A percentile compares a stretch with the other conserved stretches of the same genome.
Conservation (phyloP, 2,888 invertebrate species). For the Gari tellinella region DNA sequence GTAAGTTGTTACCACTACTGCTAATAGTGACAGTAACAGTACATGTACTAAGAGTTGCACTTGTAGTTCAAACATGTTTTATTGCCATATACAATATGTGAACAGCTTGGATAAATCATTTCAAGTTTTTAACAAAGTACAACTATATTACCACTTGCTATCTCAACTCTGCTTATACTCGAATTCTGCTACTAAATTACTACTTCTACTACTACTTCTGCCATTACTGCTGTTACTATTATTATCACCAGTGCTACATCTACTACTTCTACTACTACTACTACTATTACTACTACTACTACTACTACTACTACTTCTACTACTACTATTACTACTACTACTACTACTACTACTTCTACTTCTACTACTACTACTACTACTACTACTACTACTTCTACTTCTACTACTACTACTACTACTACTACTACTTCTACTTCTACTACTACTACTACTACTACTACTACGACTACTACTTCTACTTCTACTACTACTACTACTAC, state of each 20-base stretch:
- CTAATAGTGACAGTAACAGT: too few relatives aligned
- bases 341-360: conserved; percentile 12
- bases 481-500: conserved; percentile 28
- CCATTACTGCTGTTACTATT: background rate
- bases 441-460: conserved; percentile 27
- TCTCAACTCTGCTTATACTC: too few relatives aligned
- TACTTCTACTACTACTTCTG: background rate
- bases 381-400: conserved; percentile 15
- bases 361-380: conserved; percentile 19
- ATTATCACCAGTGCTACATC: background rate
- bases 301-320: conserved; percentile 4
- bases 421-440: conserved; percentile 4
- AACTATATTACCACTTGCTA: too few relatives aligned
- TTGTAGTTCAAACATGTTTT: too few relatives aligned
- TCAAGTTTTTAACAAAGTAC: too few relatives aligned
- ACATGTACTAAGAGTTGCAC: too few relatives aligned
- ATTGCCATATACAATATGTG: too few relatives aligned
- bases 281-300: conserved; percentile 9
- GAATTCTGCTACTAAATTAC: background rate
- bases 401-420: conserved; percentile 14
- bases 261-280: conserved; percentile 6
- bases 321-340: conserved; percentile 16
- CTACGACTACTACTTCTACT: conserved; percentile 18
- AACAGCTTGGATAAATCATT: too few relatives aligned
- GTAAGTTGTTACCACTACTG: too few relatives aligned